Evolutionary conservation across 2,113 vertebrate genomes (phyloP).

Genomic region (Hypocryptadius cinnamomeus): DNA sequence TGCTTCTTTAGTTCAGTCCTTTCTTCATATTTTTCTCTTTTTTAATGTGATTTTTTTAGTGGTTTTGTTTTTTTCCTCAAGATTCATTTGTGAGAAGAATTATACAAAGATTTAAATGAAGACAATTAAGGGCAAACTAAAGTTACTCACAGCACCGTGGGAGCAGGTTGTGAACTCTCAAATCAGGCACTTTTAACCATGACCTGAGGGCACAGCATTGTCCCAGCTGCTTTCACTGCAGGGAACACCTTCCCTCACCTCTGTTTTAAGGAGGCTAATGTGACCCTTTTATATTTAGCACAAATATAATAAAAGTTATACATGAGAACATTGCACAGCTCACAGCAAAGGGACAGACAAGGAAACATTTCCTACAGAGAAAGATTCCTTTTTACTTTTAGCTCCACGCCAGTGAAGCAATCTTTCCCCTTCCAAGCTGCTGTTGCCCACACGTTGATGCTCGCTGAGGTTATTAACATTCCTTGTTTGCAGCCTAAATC

Average conservation of each 20-base stretch:
- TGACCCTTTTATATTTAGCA: background rate
- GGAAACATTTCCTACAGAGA: background rate
- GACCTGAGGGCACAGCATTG: background rate
- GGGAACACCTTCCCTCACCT: background rate
- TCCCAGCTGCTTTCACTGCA: background rate
- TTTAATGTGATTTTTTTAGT: background rate
- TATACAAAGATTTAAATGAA: background rate
- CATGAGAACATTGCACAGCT: background rate
- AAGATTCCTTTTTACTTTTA: background rate
- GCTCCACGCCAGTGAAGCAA: background rate
- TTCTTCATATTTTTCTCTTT: background rate
- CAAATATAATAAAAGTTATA: background rate
- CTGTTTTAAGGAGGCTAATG: background rate
- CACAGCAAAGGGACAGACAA: background rate
- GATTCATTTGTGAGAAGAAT: background rate
- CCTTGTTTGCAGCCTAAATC: background rate
- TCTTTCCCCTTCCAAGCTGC: background rate
- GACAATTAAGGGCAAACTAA: background rate
- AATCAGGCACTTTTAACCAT: background rate
- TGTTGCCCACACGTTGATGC: background rate
- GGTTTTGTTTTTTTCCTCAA: background rate
- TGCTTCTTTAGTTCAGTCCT: background rate
- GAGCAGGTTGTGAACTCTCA: background rate
- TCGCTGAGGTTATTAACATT: background rate
- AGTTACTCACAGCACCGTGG: background rate